phyloP scores from a whole-genome alignment of 2,113 vertebrate species.

The Stigmatopora nigra region DNA sequence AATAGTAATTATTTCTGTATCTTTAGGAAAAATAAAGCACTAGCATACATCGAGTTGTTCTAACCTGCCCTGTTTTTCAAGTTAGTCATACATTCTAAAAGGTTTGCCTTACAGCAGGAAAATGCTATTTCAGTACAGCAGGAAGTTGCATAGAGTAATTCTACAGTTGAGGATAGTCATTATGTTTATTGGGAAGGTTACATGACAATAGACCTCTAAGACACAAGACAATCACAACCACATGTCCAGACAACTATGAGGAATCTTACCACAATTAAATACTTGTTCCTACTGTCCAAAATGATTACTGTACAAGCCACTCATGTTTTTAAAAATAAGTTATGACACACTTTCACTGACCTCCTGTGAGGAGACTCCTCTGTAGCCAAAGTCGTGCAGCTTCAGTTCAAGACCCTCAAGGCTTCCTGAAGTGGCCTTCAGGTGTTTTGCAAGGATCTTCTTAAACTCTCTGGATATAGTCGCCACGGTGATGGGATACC shows the following conservation, averaged over 20 bases:
- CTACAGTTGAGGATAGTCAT: too few species aligned
- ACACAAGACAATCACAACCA: not conserved
- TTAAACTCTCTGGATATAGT: slow-evolving; percentile 73
- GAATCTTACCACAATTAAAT: not conserved
- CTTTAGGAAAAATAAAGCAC: not conserved
- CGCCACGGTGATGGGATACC: slow-evolving; percentile 75
- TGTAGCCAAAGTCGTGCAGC: slow-evolving; percentile 73
- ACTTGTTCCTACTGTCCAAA: not conserved
- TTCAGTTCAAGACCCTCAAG: slow-evolving; percentile 67
- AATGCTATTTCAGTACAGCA: too few species aligned
- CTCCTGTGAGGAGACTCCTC: slow-evolving; percentile 74
- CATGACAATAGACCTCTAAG: not conserved
- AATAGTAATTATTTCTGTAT: not conserved
- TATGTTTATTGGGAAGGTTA: too few species aligned
- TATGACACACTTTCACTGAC: slow-evolving; percentile 26
- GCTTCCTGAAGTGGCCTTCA: slow-evolving; percentile 67
- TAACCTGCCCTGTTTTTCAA: not conserved
- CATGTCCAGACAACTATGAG: not conserved
- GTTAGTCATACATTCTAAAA: too few species aligned
- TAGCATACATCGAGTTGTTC: not conserved
- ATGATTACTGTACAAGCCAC: not conserved
- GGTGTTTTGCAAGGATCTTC: slow-evolving; percentile 70
- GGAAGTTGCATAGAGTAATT: too few species aligned
- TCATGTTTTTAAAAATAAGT: not conserved
- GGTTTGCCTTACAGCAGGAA: too few species aligned